Base-by-base conservation (phyloP, 30 jellyfish, hydroid and myxozoan genomes). In the Catostylus mosaicus region DNA sequence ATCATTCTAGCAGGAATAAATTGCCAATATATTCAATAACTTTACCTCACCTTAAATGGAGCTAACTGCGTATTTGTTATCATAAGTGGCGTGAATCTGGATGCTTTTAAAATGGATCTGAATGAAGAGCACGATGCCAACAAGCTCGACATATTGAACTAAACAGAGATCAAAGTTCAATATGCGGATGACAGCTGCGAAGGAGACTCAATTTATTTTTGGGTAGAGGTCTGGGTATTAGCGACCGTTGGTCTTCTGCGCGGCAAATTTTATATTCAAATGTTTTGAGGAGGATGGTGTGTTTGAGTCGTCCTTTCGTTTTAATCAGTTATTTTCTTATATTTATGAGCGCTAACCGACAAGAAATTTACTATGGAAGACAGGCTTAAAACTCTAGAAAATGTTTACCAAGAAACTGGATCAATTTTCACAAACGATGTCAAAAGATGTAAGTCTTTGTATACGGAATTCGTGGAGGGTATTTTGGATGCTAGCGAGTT, bases 171-270 rank as follows among this genome's bases (percentile, higher is more conserved):
- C 63, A 50, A 50, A 50, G 71, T 59, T n/a, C 71, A 59, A 59
- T 2, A 18, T 59, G 11, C 10, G 38, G 38, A 7, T 26, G 71
- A 18, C 16, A 59, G 26, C 71, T 59, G 38, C 38, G 71, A 27
- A 59, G 71, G 71, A 52, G 67, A 3, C 23, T 52, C 7, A 20
- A 4, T 23, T 59, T 23, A 59, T 26, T 59, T 23, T 59, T 16
- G 24, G 38, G 2, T 3, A 2, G 80, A 45, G 80, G 37, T 30
- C 64, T 68, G 80, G 80, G 80, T 14, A 34, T 64, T 26, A 68
- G 64, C 31, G 64, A 68, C 80, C 65, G 80, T 68, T 68, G 33
- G 23, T 33, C 37, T 16, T 36, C 38, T 37, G 78, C 80, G 80
- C 80, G 80, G 80, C 34, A 68, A 68, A 66, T 30, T 66, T 23